Conservation (phyloP, 2,113 vertebrate genomes). For the Pitta sordida region DNA sequence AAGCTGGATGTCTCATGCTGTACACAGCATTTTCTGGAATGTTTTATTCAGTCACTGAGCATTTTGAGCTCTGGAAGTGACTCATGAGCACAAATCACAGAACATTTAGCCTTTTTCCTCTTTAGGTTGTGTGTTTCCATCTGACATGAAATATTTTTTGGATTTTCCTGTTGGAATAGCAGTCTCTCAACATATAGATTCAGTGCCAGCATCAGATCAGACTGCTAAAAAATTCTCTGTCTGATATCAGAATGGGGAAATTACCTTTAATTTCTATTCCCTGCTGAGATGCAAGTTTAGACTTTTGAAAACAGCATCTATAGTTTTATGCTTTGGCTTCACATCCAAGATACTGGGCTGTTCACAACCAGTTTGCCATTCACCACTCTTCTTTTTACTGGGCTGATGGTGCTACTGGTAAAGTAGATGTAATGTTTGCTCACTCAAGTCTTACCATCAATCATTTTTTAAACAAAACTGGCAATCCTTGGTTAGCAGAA, state of each 20-base stretch:
- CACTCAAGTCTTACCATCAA: not conserved
- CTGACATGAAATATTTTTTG: not conserved
- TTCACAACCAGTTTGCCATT: not conserved
- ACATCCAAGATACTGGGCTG: not conserved
- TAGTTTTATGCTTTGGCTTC: not conserved
- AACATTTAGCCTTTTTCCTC: not conserved
- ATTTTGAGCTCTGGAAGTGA: constrained; percentile 38
- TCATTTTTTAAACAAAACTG: not conserved
- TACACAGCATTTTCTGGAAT: constrained; percentile 16
- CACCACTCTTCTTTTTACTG: not conserved
- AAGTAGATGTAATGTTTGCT: not conserved
- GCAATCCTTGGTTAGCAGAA: not conserved
- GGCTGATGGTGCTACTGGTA: not conserved
- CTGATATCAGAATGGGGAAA: not conserved
- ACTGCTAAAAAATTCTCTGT: not conserved
- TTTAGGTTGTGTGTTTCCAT: not conserved
- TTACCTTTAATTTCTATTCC: not conserved
- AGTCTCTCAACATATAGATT: not conserved
- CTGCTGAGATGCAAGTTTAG: not conserved
- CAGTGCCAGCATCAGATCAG: not conserved
- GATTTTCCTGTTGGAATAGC: not conserved
- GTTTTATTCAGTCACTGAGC: constrained; percentile 39
- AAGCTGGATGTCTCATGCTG: not conserved
- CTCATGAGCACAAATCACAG: constrained; percentile 29
- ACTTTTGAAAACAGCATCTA: not conserved